Evolutionary conservation across 2,113 vertebrate species (phyloP).

Genomic region (Gavialis gangeticus): DNA sequence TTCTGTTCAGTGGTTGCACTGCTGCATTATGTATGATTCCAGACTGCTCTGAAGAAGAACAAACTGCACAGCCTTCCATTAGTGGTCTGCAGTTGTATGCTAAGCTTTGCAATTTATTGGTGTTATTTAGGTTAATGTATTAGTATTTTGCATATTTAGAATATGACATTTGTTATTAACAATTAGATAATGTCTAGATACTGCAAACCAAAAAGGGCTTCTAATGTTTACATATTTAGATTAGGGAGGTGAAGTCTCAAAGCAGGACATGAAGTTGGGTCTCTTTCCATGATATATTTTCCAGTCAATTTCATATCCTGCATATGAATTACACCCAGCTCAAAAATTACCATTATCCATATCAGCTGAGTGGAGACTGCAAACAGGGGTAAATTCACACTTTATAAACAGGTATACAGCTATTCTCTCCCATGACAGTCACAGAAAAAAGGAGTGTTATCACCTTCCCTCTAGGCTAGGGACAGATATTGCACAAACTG

Average conservation of each 20-base stretch:
- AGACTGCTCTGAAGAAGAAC: neutral
- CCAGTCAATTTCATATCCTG: neutral
- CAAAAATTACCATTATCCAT: neutral
- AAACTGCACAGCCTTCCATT: neutral
- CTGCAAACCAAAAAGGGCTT: slow-evolving; percentile 30
- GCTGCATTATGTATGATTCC: neutral
- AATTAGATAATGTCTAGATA: slow-evolving; percentile 44
- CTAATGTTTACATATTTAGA: slow-evolving; percentile 59
- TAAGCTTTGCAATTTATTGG: neutral
- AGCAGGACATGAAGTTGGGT: neutral
- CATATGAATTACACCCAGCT: neutral
- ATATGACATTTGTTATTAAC: slow-evolving; percentile 58
- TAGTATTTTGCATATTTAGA: slow-evolving; percentile 64
- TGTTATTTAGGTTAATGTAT: slow-evolving; percentile 36
- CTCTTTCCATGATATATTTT: neutral
- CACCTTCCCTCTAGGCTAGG: too few relatives aligned
- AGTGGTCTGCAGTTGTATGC: neutral
- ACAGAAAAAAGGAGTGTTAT: neutral
- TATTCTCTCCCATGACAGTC: neutral
- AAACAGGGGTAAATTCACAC: neutral
- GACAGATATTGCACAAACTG: too few relatives aligned
- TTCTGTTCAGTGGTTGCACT: neutral
- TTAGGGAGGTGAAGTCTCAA: slow-evolving; percentile 59
- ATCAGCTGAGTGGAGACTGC: neutral
- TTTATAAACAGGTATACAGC: neutral